Conservation (phyloP, 2,888 invertebrate genomes). For the Amiota communis region DNA sequence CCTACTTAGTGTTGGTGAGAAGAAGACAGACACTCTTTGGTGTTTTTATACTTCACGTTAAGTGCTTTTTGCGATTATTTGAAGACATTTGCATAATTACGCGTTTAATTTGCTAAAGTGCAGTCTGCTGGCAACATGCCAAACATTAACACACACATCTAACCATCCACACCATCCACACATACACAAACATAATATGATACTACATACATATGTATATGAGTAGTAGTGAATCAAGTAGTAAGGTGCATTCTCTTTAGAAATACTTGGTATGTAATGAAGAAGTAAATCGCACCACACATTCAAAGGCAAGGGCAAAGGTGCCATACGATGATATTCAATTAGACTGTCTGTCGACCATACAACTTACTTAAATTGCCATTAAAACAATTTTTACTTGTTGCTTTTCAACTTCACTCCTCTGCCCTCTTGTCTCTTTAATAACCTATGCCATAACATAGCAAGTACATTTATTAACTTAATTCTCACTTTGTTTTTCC, state of each 20-base stretch:
- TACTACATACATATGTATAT: no score
- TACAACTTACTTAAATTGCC: slow-evolving; percentile 20
- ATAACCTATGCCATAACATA: no score
- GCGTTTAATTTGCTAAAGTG: slow-evolving; percentile 64
- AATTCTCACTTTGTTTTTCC: neutral
- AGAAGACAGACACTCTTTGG: no score
- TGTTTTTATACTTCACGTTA: no score
- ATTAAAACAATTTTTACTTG: slow-evolving; percentile 2
- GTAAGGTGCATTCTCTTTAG: neutral
- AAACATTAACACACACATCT: slow-evolving; percentile 26
- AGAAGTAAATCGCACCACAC: no score
- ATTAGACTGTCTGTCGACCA: slow-evolving; percentile 35
- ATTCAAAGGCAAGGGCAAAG: slow-evolving; percentile 39
- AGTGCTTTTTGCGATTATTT: slow-evolving; percentile 61
- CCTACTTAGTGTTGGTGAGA: no score
- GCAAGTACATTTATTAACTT: no score
- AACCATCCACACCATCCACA: slow-evolving; percentile 17
- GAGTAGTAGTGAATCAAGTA: slow-evolving; percentile 35
- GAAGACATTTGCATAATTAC: slow-evolving; percentile 64
- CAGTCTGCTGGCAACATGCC: slow-evolving; percentile 49
- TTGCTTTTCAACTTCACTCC: neutral
- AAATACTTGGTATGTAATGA: neutral
- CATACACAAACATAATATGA: slow-evolving; percentile 4
- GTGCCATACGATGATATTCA: slow-evolving; percentile 44
- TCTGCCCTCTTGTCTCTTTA: neutral